Conservation (phyloP, 2,888 invertebrate genomes). For the Amiota communis region DNA sequence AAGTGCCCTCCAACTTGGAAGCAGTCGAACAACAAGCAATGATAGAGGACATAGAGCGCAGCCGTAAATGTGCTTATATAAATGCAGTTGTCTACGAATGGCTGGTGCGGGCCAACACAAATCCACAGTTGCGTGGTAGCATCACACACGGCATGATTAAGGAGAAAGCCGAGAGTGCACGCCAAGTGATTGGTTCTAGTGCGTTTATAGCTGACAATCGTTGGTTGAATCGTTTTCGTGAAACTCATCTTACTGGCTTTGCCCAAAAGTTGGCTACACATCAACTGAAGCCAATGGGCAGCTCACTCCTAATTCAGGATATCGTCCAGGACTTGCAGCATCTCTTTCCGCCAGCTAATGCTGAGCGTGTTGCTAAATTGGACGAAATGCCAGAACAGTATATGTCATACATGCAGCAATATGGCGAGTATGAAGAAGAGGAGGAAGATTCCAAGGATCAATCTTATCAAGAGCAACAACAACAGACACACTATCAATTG, state of each 20-base stretch:
- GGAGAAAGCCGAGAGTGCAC: slow-evolving; percentile 67
- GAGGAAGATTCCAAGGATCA: slow-evolving; percentile 63
- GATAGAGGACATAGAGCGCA: slow-evolving; percentile 68
- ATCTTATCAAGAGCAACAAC: slow-evolving; percentile 61
- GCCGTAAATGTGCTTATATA: slow-evolving; percentile 68
- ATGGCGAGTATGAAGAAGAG: slow-evolving; percentile 69
- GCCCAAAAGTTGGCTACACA: slow-evolving; percentile 67
- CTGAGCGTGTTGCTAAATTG: slow-evolving; percentile 65
- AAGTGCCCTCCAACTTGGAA: slow-evolving; percentile 66
- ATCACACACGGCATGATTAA: slow-evolving; percentile 70
- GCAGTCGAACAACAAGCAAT: slow-evolving; percentile 67
- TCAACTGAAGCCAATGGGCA: slow-evolving; percentile 66
- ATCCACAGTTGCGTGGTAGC: slow-evolving; percentile 68
- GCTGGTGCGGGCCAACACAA: slow-evolving; percentile 68
- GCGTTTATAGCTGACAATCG: slow-evolving; percentile 68
- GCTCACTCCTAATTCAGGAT: slow-evolving; percentile 67
- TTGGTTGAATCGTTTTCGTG: slow-evolving; percentile 70
- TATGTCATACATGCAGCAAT: slow-evolving; percentile 68
- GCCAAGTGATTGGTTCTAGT: slow-evolving; percentile 65
- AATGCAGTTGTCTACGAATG: slow-evolving; percentile 71
- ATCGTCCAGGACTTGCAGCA: slow-evolving; percentile 68
- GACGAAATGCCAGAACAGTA: slow-evolving; percentile 69
- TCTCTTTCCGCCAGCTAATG: slow-evolving; percentile 66
- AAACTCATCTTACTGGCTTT: slow-evolving; percentile 66
- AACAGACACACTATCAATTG: slow-evolving; percentile 57